Conservation (phyloP, 2,113 vertebrate species). For the Rhegmatorhina hoffmannsi region DNA sequence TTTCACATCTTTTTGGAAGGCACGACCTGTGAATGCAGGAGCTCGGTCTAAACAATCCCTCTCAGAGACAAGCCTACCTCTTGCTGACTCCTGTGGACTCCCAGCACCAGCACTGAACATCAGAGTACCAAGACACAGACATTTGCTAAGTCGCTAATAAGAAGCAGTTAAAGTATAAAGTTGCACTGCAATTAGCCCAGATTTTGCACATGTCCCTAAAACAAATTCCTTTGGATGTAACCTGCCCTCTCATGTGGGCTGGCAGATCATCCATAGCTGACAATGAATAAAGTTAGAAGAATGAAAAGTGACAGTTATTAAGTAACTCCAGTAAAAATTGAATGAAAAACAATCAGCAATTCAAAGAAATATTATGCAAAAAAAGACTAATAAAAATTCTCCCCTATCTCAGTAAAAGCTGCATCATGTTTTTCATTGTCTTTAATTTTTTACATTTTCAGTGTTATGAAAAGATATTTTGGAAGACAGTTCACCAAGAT, state of each 20-base stretch:
- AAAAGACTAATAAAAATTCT: neutral
- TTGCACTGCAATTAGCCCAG: constrained; percentile 51
- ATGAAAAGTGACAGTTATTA: constrained; percentile 46
- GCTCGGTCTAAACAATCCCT: neutral
- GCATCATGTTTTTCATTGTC: neutral
- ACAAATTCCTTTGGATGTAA: constrained; percentile 39
- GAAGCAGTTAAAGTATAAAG: constrained; percentile 41
- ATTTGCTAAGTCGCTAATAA: constrained; percentile 5
- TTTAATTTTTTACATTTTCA: neutral
- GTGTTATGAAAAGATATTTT: neutral
- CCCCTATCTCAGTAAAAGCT: neutral
- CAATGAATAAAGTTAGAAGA: constrained; percentile 13
- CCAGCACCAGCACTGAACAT: neutral
- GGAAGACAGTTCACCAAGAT: neutral
- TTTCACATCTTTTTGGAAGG: neutral
- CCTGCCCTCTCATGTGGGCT: constrained; percentile 53
- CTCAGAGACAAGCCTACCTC: neutral
- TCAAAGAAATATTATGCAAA: neutral
- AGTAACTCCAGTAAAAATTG: constrained; percentile 19
- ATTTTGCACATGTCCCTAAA: constrained; percentile 37
- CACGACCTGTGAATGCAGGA: neutral
- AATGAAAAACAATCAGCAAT: neutral
- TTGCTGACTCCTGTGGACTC: neutral
- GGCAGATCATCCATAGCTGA: constrained; percentile 25
- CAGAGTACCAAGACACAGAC: neutral